Evolutionary conservation across 92 coral and sea anemone species (phyloP).

Genomic region (Parazoanthus atlanticus): DNA sequence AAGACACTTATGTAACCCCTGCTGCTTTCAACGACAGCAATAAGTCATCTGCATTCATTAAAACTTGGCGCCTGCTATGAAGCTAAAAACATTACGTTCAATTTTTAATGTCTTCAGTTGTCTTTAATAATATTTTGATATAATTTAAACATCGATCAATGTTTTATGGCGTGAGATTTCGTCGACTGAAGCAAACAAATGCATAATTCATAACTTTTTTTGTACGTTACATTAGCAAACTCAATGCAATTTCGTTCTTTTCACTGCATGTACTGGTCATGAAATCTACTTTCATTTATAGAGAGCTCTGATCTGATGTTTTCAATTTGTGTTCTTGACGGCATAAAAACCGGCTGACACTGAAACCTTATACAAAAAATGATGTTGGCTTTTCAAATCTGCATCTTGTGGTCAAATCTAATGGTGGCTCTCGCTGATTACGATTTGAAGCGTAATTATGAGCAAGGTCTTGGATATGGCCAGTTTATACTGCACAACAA

Average conservation of each 20-base stretch:
- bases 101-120: too few relatives aligned
- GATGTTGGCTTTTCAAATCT: not conserved
- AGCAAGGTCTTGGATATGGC: conserved; percentile 10
- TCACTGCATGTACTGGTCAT: not conserved
- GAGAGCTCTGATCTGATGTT: not conserved
- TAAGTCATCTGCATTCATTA: too few relatives aligned
- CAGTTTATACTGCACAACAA: conserved; percentile 12
- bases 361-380: not conserved
- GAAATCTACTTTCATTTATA: not conserved
- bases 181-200: not conserved
- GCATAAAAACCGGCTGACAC: not conserved
- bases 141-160: not conserved
- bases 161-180: not conserved
- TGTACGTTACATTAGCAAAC: not conserved
- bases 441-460: not conserved
- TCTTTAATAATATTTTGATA: too few relatives aligned
- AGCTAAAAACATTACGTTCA: too few relatives aligned
- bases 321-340: not conserved
- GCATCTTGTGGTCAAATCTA: not conserved
- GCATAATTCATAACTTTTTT: not conserved
- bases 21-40: too few relatives aligned
- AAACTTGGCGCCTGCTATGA: too few relatives aligned
- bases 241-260: not conserved
- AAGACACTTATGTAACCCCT: too few relatives aligned
- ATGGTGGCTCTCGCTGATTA: not conserved